A percentile compares a stretch with the other conserved stretches of the same genome.
Conservation (phyloP, 2,888 invertebrate genomes). For the Netelia virgata region DNA sequence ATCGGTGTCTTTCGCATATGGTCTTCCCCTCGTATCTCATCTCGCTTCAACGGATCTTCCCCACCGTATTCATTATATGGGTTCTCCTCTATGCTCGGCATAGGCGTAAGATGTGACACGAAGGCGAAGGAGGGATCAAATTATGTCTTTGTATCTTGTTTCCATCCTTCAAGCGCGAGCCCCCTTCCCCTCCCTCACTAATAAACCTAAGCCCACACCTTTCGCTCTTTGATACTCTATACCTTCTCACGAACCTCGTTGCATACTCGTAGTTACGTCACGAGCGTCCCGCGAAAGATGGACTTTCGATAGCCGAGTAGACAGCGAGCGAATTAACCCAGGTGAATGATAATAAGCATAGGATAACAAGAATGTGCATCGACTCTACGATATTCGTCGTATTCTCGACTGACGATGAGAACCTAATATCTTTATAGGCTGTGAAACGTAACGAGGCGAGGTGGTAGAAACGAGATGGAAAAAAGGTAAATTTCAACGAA, state of each 20-base stretch:
- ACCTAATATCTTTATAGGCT: not conserved
- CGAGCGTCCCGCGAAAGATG: conserved; percentile 69
- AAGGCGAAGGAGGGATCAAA: conserved; percentile 72
- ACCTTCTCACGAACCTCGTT: conserved; percentile 21
- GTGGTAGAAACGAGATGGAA: too few species aligned
- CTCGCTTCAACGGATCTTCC: conserved; percentile 24
- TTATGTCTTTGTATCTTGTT: conserved; percentile 71
- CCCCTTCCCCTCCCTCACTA: not conserved
- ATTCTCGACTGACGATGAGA: not conserved
- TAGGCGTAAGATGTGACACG: conserved; percentile 3
- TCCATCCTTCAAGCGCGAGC: not conserved
- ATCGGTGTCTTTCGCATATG: conserved; percentile 5
- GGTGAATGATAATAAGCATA: not conserved
- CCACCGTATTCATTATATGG: conserved; percentile 80
- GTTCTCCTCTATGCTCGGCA: conserved; percentile 58
- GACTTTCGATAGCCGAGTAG: conserved; percentile 71
- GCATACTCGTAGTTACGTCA: conserved; percentile 70
- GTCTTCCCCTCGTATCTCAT: conserved; percentile 15
- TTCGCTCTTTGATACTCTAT: conserved; percentile 74
- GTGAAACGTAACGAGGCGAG: too few species aligned
- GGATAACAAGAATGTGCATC: not conserved
- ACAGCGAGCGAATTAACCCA: conserved; percentile 42
- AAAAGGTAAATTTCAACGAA: too few species aligned
- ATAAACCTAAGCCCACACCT: conserved; percentile 65
- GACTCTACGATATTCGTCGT: not conserved